Conservation (phyloP, 2,888 invertebrate species). For the Heliothis peltigera region DNA sequence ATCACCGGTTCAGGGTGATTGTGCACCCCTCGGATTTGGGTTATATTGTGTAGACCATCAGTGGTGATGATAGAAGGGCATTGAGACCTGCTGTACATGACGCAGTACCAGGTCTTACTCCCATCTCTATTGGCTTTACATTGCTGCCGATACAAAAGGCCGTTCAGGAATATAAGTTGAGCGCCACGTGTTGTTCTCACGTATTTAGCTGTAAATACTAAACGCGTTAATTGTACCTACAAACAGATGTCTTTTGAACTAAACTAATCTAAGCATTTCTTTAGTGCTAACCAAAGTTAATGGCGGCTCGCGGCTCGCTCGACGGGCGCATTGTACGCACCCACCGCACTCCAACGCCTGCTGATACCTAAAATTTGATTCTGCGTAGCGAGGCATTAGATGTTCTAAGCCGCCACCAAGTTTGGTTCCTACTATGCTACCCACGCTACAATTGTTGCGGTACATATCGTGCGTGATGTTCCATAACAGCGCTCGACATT, state of each 20-base stretch:
- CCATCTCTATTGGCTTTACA: slow-evolving; percentile 69
- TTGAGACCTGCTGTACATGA: slow-evolving; percentile 66
- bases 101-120: slow-evolving; percentile 71
- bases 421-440: no score
- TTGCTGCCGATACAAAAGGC: slow-evolving; percentile 67
- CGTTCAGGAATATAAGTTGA: slow-evolving; percentile 65
- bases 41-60: slow-evolving; percentile 66
- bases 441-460: neutral
- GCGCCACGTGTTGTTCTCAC: slow-evolving; percentile 69
- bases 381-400: no score
- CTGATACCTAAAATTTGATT: no score
- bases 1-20: slow-evolving; percentile 68
- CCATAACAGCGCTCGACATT: neutral
- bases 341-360: no score
- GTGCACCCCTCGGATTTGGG: slow-evolving; percentile 68
- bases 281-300: no score
- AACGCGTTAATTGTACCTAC: slow-evolving; percentile 24
- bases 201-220: slow-evolving; percentile 67
- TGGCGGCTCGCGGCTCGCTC: no score
- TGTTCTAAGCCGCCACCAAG: no score
- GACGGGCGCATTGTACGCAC: no score
- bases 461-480: no score
- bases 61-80: slow-evolving; percentile 69
- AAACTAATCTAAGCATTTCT: neutral
- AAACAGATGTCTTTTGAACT: neutral